A percentile compares a stretch with the other conserved stretches of the same genome.
phyloP scores from a whole-genome alignment of 1,140 invertebrate species.

The Solenopsis invicta region DNA sequence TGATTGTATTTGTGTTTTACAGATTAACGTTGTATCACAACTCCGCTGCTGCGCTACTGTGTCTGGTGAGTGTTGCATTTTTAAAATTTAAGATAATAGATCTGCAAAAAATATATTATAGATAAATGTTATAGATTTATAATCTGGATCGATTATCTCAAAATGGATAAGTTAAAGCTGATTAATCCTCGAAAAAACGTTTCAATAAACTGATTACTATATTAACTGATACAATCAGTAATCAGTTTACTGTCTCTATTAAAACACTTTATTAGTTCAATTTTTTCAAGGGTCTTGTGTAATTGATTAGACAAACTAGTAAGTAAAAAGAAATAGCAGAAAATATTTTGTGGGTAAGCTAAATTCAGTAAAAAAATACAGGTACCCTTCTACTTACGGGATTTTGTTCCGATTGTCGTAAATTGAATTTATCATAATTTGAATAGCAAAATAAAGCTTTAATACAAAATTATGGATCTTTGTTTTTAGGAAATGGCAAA shows the following conservation, averaged over 20 bases:
- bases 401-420: too few relatives aligned
- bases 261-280: too few relatives aligned
- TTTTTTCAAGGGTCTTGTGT: background rate
- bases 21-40: background rate
- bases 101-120: background rate
- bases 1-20: background rate
- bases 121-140: background rate
- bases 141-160: background rate
- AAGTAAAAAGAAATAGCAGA: background rate
- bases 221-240: too few relatives aligned
- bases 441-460: too few relatives aligned
- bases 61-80: background rate
- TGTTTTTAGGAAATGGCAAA: background rate
- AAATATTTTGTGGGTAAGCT: background rate
- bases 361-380: background rate
- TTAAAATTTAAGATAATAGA: slow-evolving; percentile 4
- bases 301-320: background rate
- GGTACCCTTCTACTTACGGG: too few relatives aligned
- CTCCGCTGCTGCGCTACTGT: background rate
- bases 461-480: too few relatives aligned
- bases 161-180: background rate
- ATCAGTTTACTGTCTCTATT: too few relatives aligned
- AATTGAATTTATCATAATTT: too few relatives aligned
- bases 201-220: too few relatives aligned
- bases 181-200: background rate